Conservation (phyloP, 1,140 invertebrate species). For the Antheraea pernyi region DNA sequence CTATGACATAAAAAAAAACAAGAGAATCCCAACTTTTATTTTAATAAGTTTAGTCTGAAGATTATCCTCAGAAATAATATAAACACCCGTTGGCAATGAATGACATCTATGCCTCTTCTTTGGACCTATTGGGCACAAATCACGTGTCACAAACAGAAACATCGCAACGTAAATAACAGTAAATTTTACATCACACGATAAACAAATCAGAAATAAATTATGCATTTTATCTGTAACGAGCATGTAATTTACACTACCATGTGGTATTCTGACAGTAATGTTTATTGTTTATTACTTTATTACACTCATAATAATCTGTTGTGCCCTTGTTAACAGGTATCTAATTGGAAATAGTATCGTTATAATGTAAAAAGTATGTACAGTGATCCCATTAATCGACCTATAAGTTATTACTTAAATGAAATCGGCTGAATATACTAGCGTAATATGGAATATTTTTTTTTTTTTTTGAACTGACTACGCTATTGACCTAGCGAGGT, state of each 20-base stretch:
- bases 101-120: neutral
- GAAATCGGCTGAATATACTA: too few relatives aligned
- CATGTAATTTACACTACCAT: conserved; percentile 1
- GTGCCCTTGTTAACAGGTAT: neutral
- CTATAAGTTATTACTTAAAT: too few relatives aligned
- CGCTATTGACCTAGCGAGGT: too few relatives aligned
- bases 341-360: neutral
- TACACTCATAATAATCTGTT: neutral
- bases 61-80: neutral
- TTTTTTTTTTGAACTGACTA: too few relatives aligned
- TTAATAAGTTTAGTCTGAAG: neutral
- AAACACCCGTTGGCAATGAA: neutral
- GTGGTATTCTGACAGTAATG: conserved; percentile 1
- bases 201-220: conserved; percentile 5
- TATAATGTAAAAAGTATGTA: neutral
- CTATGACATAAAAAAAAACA: too few relatives aligned
- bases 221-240: conserved; percentile 1
- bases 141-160: neutral
- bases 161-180: neutral
- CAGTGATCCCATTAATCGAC: too few relatives aligned
- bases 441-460: too few relatives aligned
- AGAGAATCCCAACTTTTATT: neutral
- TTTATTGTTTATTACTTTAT: neutral
- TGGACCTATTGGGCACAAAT: neutral
- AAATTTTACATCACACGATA: neutral